Base-by-base conservation (phyloP, 2,113 vertebrate genomes). In the Urocynchramus pylzowi region DNA sequence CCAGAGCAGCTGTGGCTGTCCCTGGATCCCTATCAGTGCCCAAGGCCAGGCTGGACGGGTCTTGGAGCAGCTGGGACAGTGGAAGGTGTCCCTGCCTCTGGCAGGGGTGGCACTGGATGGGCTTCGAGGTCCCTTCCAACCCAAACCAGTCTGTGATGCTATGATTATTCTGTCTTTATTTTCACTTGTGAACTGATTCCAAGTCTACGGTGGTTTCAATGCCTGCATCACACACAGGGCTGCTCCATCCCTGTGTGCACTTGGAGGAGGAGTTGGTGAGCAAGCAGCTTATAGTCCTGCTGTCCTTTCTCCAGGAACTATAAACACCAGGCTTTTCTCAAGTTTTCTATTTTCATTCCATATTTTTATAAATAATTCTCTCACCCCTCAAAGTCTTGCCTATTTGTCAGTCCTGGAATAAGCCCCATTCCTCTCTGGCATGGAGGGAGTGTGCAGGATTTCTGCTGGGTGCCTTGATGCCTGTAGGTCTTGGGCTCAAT, bases 1-100 rank as follows among this genome's bases (percentile, higher is more conserved):
- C 22, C 84, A 68, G 71, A 76, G 53, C 1, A 37, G 73, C 73
- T 86, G 37, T 18, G 61, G 53, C 37, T 68, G 33, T 39, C 33
- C 26, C 54, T 50, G 53, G 37, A 60, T 53, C 63, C 39, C 33
- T 78, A 63, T 15, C 3, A 77, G 37, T 76, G 53, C 0, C 63
- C 71, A 1, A 68, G 61, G 16, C 35, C 35, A 50, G 52, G 21
- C 0, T 76, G 61, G 42, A 49, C 1, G 1, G 52, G 60, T 7
- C 35, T 65, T 4, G 35, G 37, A 44, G 44, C 21, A 37, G 0
- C 33, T 77, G 84, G 63, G 63, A 27, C 5, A 27, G 53, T 44
- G 54, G 20, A 0, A 60, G 35, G 20, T 30, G 31, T n/a, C 64
- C 23, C 35, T 69, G 45, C 24, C 26, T 6, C 6, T 24, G 45